Evolutionary conservation across 2,888 invertebrate species (phyloP), one percentile per base, ranked within the genome.

Genomic region (Hyalella azteca): DNA sequence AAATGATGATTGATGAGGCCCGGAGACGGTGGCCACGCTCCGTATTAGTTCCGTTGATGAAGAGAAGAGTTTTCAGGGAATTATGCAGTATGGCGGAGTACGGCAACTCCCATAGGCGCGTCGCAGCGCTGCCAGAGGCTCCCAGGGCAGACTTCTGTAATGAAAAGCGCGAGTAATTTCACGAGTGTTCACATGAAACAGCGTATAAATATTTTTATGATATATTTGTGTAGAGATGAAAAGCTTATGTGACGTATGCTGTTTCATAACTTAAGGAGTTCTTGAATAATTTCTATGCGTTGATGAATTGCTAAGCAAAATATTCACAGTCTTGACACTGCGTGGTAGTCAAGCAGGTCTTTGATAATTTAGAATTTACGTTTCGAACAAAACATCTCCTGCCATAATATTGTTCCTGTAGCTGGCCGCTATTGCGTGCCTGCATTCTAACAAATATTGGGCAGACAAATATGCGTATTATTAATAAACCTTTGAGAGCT

Each of bases 1-100:
- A 66, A 66, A 66, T 66, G 66, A 66, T 66, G 66, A 66, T 66
- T 66, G 66, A 66, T 66, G 66, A 66, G 66, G 66, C 66, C 36
- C 36, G 66, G 32, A 66, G 66, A 66, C 66, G 66, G 36, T 29
- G 39, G 36, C 66, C 66, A 66, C 36, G 29, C 32, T 66, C 36
- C 66, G 36, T 66, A 66, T 66, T 66, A 66, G 66, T 66, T 66
- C 32, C 29, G 36, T 36, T 66, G 66, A 32, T 32, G 66, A 66
- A 66, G 13, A 36, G 36, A 66, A 66, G 36, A 66, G n/a, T 66
- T 66, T 66, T 5, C 54, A n/a, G 7, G 19, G 54, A 54, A 29
- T 54, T 54, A 1, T 22, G 13, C 54, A 7, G 66, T 11, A 36
- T 66, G 66, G 66, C 66, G 36, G 66, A n/a, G 36, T 66, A 19